Base-by-base conservation (phyloP, 2,797 vertebrate species). In the Melanotaenia maccullochi region DNA sequence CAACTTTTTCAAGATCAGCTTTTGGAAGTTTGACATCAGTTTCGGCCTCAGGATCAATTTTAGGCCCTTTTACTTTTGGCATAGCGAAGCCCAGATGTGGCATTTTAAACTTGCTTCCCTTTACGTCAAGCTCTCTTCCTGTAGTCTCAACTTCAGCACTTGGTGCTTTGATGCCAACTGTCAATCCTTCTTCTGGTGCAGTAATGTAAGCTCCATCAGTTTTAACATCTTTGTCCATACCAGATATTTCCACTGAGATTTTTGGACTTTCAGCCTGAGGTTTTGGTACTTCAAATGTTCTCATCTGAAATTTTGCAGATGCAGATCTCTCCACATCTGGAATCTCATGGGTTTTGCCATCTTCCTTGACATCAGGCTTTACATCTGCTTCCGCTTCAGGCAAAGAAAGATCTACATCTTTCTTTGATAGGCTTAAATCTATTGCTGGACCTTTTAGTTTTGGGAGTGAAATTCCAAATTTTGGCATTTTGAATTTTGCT, bases 261-360 rank as follows among this genome's bases (percentile, higher is more conserved):
- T 56, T 18, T 8, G 28, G 47, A 28, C 36, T 52, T 25, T 57
- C 4, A 30, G 44, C 5, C 1, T 55, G 54, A 42, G 64, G 20
- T 25, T 32, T 69, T 57, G 73, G 65, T 20, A 75, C 32, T 63
- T 64, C 68, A 25, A 69, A 58, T 24, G 42, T 33, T 2, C 84
- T 85, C 75, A 90, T 66, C 22, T 85, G 87, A 28, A 91, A 93
- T 80, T 86, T 91, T 22, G 84, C 28, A 28, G 28, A 85, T 66
- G 84, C 84, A 1, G 81, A 82, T 14, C 62, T 74, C 59, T 85
- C 65, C 5, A 25, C 30, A 63, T 68, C 36, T 38, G 75, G 72
- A 36, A 44, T 47, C 2, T 83, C 60, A 40, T 78, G 75, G 62
- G 55, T n/a, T 76, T 73, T 71, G 20, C 12, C n/a, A 55, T 44